Evolutionary conservation across 2,797 vertebrate species (phyloP).

Genomic region (Melanotaenia trifasciata): DNA sequence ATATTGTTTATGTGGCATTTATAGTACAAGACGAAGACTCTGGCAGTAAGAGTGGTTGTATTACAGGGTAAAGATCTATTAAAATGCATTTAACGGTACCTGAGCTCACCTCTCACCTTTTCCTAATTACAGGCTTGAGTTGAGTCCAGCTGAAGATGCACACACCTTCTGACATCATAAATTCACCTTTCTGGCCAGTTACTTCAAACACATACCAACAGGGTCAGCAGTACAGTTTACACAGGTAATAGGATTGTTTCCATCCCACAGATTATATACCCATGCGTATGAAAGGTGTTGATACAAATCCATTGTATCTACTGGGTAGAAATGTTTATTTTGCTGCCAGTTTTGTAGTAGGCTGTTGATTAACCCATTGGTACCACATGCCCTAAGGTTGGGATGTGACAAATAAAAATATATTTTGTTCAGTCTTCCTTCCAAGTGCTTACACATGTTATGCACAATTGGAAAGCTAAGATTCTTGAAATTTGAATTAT

Average conservation of each 20-base stretch:
- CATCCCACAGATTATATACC: constrained; percentile 4
- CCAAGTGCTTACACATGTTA: too few species aligned
- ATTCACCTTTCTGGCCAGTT: constrained; percentile 47
- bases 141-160: constrained; percentile 43
- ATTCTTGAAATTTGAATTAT: too few species aligned
- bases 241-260: constrained; percentile 16
- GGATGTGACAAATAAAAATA: too few species aligned
- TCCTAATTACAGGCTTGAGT: constrained; percentile 60
- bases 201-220: constrained; percentile 40
- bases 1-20: constrained; percentile 15
- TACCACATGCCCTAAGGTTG: too few species aligned
- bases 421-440: too few species aligned
- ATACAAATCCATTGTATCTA: too few species aligned
- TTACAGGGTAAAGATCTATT: constrained; percentile 40
- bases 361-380: too few species aligned
- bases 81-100: constrained; percentile 25
- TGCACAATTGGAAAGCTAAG: too few species aligned
- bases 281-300: too few species aligned
- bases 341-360: too few species aligned
- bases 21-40: constrained; percentile 14
- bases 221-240: constrained; percentile 29
- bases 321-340: too few species aligned
- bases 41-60: constrained; percentile 58
- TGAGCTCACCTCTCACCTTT: constrained; percentile 60
- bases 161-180: constrained; percentile 58